Percentiles rank a stretch among this genome's conserved stretches.
These are phyloP conservation scores for Ormyrus nitidulus DNA, from an alignment of 2,888 invertebrate genomes.

Conservation along the genomic window DNA sequence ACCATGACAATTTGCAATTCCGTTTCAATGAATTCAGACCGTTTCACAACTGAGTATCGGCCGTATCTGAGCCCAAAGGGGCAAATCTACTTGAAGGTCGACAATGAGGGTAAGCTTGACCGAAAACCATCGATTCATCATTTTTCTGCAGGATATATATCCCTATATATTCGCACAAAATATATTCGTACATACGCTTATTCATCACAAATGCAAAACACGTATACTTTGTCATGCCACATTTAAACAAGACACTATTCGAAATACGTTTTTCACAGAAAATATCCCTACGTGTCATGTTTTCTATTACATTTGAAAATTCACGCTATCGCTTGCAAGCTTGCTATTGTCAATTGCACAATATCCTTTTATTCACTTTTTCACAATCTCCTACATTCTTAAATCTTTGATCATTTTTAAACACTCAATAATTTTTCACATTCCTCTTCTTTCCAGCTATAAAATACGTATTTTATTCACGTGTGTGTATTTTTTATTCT, in stretches of 20 bases:
- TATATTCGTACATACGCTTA: slow-evolving; percentile 59
- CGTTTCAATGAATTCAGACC: slow-evolving; percentile 74
- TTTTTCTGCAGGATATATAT: slow-evolving; percentile 66
- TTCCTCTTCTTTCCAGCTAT: background rate
- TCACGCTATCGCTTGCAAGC: slow-evolving; percentile 45
- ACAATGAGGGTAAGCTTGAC: slow-evolving; percentile 86
- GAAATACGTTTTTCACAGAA: background rate
- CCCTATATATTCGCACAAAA: slow-evolving; percentile 62
- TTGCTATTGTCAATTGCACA: slow-evolving; percentile 42
- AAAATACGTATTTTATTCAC: no score
- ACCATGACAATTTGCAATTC: slow-evolving; percentile 61
- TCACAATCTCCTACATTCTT: no score
- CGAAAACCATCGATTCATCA: slow-evolving; percentile 71
- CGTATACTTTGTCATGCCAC: slow-evolving; percentile 31
- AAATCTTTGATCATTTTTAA: no score
- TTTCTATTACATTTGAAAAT: slow-evolving; percentile 33
- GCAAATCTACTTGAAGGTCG: slow-evolving; percentile 89
- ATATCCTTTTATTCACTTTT: background rate
- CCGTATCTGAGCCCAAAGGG: slow-evolving; percentile 87
- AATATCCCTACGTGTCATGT: background rate
- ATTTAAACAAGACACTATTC: background rate
- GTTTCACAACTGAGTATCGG: slow-evolving; percentile 84
- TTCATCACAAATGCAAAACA: slow-evolving; percentile 50
- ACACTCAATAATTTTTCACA: background rate
- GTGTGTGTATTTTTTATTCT: no score